These are phyloP conservation scores for Drosophila putrida DNA, from an alignment of 2,888 invertebrate genomes.

Conservation along the genomic window DNA sequence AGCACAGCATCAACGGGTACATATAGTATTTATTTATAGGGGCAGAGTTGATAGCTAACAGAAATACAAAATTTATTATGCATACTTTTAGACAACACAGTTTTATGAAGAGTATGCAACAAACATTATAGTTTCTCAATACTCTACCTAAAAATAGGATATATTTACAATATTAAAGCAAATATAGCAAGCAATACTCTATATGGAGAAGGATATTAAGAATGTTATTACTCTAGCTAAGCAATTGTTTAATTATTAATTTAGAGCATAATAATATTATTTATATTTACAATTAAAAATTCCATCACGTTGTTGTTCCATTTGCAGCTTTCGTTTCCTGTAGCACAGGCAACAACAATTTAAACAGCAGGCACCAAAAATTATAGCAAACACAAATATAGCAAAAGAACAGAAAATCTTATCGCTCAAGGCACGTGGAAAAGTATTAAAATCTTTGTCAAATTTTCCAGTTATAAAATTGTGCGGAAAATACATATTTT, in stretches of 20 bases:
- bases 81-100: too few species aligned
- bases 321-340: not conserved
- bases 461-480: not conserved
- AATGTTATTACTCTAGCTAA: too few species aligned
- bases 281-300: slow-evolving; percentile 22
- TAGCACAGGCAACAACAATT: slow-evolving; percentile 4
- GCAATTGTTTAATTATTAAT: not conserved
- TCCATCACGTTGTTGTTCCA: not conserved
- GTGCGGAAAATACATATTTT: not conserved
- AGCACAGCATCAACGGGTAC: not conserved
- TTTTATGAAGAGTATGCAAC: too few species aligned
- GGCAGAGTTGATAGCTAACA: not conserved
- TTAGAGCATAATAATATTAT: not conserved
- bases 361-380: not conserved
- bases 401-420: slow-evolving; percentile 5
- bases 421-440: not conserved
- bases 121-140: too few species aligned
- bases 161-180: too few species aligned
- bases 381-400: not conserved
- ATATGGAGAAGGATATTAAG: too few species aligned
- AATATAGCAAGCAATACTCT: too few species aligned
- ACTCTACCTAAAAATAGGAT: too few species aligned
- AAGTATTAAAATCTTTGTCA: not conserved
- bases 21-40: slow-evolving; percentile 1
- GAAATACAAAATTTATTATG: too few species aligned